Conservation (phyloP, 1,140 invertebrate species). For the Pristionchus pacificus region DNA sequence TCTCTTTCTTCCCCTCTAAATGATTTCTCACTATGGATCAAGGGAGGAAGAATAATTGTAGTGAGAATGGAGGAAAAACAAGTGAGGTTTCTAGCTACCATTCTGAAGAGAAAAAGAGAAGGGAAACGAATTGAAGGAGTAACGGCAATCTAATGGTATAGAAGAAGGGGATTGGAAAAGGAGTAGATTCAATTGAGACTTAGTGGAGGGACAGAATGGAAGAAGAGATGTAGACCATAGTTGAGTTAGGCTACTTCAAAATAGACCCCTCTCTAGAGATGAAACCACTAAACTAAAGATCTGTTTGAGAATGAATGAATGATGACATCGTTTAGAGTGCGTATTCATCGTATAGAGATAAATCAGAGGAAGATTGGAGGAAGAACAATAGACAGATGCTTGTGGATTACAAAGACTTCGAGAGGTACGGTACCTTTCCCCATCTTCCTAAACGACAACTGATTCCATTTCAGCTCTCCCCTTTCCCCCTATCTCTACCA, state of each 20-base stretch:
- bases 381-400: conserved; percentile 36
- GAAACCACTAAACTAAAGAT: conserved; percentile 1
- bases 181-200: too few relatives aligned
- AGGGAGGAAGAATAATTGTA: too few relatives aligned
- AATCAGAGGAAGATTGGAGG: conserved; percentile 29
- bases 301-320: background rate
- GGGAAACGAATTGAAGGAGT: too few relatives aligned
- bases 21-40: too few relatives aligned
- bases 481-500: conserved; percentile 41
- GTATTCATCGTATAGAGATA: background rate
- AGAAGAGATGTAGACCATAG: background rate
- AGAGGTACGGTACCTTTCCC: conserved; percentile 15
- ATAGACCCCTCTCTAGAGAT: background rate
- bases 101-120: too few relatives aligned
- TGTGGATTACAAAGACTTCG: conserved; percentile 38
- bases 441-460: background rate
- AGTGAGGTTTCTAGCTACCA: too few relatives aligned
- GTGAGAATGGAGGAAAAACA: too few relatives aligned
- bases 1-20: too few relatives aligned
- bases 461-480: conserved; percentile 27
- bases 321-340: background rate
- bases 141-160: too few relatives aligned
- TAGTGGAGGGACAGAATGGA: conserved; percentile 10
- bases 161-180: too few relatives aligned
- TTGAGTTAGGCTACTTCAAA: background rate